Base-by-base conservation (phyloP, 2,797 vertebrate species). In the Lepus oiostolus region DNA sequence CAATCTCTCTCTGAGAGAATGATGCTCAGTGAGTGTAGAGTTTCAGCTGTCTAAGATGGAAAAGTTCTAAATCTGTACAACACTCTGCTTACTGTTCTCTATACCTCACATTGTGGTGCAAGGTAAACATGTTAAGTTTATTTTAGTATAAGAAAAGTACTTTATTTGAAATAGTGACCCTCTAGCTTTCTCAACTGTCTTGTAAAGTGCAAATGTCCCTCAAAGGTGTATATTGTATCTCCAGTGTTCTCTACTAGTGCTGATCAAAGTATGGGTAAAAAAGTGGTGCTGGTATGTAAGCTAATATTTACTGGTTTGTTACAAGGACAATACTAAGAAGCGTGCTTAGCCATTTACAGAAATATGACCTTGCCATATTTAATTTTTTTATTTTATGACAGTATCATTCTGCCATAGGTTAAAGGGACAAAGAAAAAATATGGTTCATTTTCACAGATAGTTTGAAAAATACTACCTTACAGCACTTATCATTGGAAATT, bases 381-480 rank as follows among this genome's bases (percentile, higher is more conserved):
- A 91, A 30, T 5, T 82, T 90, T 74, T 58, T 58, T 16, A 74
- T 88, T 91, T 93, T 90, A 62, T 32, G 72, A 65, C 3, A 80
- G 0, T 71, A 32, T 88, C 68, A 74, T 12, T 82, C 30, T 83
- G 11, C 14, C 80, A 58, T 19, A 75, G 6, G 50, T 9, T 62
- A 35, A 9, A 77, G 28, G 26, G 26, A 16, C 58, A 72, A 52
- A 21, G 4, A 75, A 67, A 79, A 62, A n/a, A 32, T 30, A 17
- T 58, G 21, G 9, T n/a, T 11, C 75, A 76, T 80, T n/a, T 28
- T 85, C 10, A 75, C 9, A 71, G 28, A 50, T 71, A 42, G 85
- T 75, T 79, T 81, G 38, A 91, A 24, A 92, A 83, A 3, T 10
- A 28, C 5, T 30, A 6, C 7, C 26, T 9, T 26, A 17, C 24